Evolutionary conservation across 2,113 vertebrate genomes (phyloP).

Genomic region (Ceyx margarethae): DNA sequence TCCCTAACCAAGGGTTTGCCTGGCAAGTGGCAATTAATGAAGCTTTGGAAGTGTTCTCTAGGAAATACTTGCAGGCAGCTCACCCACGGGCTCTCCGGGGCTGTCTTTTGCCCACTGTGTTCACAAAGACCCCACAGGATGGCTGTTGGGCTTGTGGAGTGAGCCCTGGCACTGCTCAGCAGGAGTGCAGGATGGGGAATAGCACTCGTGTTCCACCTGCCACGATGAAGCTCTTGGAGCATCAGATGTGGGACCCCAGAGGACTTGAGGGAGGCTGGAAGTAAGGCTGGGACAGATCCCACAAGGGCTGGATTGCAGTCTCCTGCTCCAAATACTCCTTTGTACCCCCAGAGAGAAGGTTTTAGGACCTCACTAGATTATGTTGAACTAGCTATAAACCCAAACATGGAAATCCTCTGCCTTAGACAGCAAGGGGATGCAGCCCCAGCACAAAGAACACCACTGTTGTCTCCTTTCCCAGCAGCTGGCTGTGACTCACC

Average conservation of each 20-base stretch:
- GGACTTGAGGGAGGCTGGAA: background rate
- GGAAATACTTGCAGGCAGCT: background rate
- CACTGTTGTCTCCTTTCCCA: background rate
- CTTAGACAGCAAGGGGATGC: background rate
- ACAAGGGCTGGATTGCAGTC: background rate
- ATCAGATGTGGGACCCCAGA: background rate
- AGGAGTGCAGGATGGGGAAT: accelerated
- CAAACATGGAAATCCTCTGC: background rate
- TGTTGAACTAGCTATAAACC: background rate
- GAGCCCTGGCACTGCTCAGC: background rate
- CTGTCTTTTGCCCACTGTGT: background rate
- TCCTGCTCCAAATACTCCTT: background rate
- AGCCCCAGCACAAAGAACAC: background rate
- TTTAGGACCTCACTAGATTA: background rate
- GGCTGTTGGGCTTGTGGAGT: accelerated
- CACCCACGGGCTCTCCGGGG: accelerated
- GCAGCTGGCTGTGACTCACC: background rate
- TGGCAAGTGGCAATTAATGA: background rate
- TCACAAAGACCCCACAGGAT: accelerated
- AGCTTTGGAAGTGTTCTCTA: background rate
- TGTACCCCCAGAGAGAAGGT: background rate
- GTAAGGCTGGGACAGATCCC: background rate
- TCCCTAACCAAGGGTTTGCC: background rate
- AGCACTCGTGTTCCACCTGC: accelerated
- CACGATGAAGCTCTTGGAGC: background rate